Base-by-base conservation (phyloP, 1,140 invertebrate genomes). In the Philotrypesis tridentata region DNA sequence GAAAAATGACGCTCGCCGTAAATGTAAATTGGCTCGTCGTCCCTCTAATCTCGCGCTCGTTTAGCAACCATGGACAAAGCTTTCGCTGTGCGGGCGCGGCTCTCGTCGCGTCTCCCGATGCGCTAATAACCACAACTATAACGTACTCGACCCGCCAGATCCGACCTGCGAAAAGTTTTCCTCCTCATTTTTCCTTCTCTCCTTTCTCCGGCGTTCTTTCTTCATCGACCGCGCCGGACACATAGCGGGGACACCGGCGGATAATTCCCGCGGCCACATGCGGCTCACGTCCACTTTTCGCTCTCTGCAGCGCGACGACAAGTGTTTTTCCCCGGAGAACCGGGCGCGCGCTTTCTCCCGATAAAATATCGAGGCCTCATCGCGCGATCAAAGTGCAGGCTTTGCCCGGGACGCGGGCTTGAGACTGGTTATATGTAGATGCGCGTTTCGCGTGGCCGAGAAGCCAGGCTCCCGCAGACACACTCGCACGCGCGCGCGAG, bases 11-110 rank as follows among this genome's bases (percentile, higher is more conserved):
- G 84, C 84, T 84, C 84, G 85, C 85, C 48, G 21, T 17, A 83
- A 84, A 85, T 84, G 84, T 80, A 81, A 87, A 87, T 86, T 86
- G 85, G 82, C 83, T 83, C 75, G 84, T 82, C 80, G 82, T 84
- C 84, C 86, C 85, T 86, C 75, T 87, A 87, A 87, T 87, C 85
- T 84, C 82, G 85, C 77, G 72, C 73, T 67, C 80, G 68, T 72
- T 40, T 68, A 33, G 29, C 48, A 71, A 21, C 2, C 82, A 82
- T 63, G 63, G 72, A 33, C 80, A 79, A n/a, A n/a, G n/a, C n/a
- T n/a, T n/a, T n/a, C n/a, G n/a, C n/a, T n/a, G n/a, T n/a, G n/a
- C n/a, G n/a, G n/a, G n/a, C n/a, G n/a, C n/a, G n/a, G n/a, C n/a
- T n/a, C n/a, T n/a, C 83, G 83, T 83, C 84, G 72, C 84, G 83